Conservation (phyloP, 2,797 vertebrate genomes). For the Fringilla coelebs region DNA sequence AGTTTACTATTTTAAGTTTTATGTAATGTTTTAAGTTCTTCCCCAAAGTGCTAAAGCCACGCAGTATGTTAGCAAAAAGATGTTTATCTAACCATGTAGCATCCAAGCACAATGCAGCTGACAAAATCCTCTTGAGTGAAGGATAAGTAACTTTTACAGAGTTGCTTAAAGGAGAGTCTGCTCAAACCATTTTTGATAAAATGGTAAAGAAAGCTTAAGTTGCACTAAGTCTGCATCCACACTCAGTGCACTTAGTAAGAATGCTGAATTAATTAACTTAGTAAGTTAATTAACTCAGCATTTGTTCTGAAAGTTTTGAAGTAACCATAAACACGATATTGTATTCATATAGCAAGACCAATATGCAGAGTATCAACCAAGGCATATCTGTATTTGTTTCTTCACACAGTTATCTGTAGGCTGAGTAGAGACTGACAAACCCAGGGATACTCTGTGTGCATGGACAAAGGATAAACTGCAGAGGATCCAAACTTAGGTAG, state of each 20-base stretch:
- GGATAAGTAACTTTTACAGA: background rate
- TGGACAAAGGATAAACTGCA: background rate
- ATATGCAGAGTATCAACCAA: background rate
- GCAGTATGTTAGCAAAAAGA: fast-evolving
- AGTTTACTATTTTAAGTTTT: background rate
- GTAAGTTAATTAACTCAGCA: background rate
- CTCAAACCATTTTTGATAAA: background rate
- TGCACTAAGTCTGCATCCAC: background rate
- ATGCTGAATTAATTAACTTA: too few relatives aligned
- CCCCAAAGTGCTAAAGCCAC: background rate
- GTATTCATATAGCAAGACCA: background rate
- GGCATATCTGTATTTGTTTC: background rate
- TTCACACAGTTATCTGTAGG: background rate
- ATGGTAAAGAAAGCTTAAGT: background rate
- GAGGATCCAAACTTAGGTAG: background rate
- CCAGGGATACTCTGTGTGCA: background rate
- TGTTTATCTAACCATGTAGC: background rate
- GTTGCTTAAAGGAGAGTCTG: background rate
- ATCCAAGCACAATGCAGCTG: background rate
- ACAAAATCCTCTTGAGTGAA: background rate
- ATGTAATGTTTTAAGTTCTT: background rate
- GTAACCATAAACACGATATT: background rate
- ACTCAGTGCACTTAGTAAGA: too few relatives aligned
- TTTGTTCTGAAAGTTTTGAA: background rate
- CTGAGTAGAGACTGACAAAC: background rate